Evolutionary conservation across 2,113 vertebrate species (phyloP), one percentile per base, ranked within the genome.

Genomic region (Eulemur macaco): DNA sequence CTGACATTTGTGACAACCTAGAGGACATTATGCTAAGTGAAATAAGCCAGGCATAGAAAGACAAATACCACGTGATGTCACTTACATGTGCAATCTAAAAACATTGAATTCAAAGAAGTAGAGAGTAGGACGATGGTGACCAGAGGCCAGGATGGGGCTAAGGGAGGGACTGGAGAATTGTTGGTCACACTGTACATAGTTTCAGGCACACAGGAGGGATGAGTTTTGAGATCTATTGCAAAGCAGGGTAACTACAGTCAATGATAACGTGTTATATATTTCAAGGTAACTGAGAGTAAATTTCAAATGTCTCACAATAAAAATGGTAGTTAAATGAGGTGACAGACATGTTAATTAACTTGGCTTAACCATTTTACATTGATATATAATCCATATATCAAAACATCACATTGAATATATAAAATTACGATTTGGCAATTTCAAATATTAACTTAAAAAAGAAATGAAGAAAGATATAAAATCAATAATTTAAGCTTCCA

Each of bases 91-190:
- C 25, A 42, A 82, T 45, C 76, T 42, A 25, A 82, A 74, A 73
- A 54, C 42, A 27, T 3, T 8, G n/a, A 73, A 29, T 17, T n/a
- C 21, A 21, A 0, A 56, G 52, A 78, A 45, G 63, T 27, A 45
- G 37, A 80, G 18, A 74, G 20, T 7, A 50, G 7, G 31, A 45
- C 10, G 34, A 8, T 3, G 12, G 20, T 27, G 27, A 56, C 39
- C 8, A 8, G 21, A n/a, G 15, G 9, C 17, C 8, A 1, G 7
- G 52, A 12, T 14, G 37, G 14, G 27, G n/a, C 2, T 23, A 31
- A 13, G 0, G 14, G 23, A 63, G 39, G 13, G 1, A 68, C 31
- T 1, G 9, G 3, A 8, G 3, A 87, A 20, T 5, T 34, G 0
- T 1, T 13, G 8, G 25, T 56, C 31, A 29, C 52, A 56, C 29